Percentiles rank a stretch among this genome's conserved stretches.
These are phyloP conservation scores for Loxodonta africana DNA, from an alignment of 2,113 vertebrate species.

Conservation along the genomic window DNA sequence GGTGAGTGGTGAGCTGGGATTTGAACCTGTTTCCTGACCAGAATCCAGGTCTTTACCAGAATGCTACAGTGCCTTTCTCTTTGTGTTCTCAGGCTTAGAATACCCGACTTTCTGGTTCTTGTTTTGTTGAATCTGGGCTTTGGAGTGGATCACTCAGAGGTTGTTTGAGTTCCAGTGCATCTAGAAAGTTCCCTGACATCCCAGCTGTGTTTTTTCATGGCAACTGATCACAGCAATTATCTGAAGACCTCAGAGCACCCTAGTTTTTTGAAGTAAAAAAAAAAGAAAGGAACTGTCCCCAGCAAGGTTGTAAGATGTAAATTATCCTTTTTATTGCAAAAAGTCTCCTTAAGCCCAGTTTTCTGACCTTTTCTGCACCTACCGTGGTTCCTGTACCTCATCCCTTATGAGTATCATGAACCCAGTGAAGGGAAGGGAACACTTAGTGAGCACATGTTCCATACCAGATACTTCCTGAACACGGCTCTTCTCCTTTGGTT, in stretches of 20 bases:
- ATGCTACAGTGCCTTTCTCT: neutral
- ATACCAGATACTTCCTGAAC: neutral
- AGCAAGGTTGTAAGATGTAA: neutral
- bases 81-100: neutral
- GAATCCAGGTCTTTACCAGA: neutral
- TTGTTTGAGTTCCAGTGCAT: neutral
- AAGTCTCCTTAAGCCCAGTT: neutral
- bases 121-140: constrained; percentile 36
- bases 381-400: accelerated
- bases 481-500: neutral
- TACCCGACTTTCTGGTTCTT: neutral
- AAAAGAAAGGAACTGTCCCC: neutral
- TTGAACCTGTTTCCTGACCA: neutral
- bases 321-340: neutral
- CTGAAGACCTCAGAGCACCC: neutral
- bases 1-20: neutral
- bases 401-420: neutral
- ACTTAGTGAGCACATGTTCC: accelerated
- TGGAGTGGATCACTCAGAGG: constrained; percentile 11
- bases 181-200: constrained; percentile 16
- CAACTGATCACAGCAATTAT: constrained; percentile 1
- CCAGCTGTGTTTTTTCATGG: constrained; percentile 18
- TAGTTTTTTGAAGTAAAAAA: neutral
- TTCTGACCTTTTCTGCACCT: neutral
- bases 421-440: neutral